Conservation (phyloP, 2,113 vertebrate species). For the Odocoileus hemionus region DNA sequence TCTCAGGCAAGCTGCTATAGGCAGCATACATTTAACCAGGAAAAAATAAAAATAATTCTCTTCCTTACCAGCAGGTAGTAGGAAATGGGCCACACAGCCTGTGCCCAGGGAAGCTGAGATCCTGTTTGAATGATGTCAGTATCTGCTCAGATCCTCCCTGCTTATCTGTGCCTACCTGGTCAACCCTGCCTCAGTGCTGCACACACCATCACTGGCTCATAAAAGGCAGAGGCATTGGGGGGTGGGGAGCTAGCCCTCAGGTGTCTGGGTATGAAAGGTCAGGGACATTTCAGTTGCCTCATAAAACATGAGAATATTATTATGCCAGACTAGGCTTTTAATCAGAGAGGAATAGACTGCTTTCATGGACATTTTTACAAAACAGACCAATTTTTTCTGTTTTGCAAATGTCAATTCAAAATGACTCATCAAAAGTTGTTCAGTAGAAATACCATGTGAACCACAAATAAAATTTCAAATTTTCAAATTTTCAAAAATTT, state of each 20-base stretch:
- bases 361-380: constrained; percentile 13
- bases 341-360: background rate
- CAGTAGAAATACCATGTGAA: background rate
- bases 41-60: constrained; percentile 41
- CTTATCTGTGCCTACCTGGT: background rate
- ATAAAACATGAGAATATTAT: background rate
- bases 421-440: background rate
- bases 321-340: background rate
- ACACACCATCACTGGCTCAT: background rate
- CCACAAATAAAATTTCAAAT: background rate
- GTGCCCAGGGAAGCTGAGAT: background rate
- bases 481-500: too few relatives aligned
- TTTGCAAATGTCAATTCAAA: constrained; percentile 35
- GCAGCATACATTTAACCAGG: constrained; percentile 1
- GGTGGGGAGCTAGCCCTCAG: background rate
- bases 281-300: background rate
- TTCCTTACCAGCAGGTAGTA: background rate
- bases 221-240: background rate
- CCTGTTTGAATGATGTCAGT: background rate
- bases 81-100: background rate
- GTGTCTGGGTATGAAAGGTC: background rate
- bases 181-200: background rate
- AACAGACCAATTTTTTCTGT: background rate
- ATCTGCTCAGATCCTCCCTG: background rate
- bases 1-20: constrained; percentile 1